A percentile compares a stretch with the other conserved stretches of the same genome.
These are phyloP conservation scores for Pterocles gutturalis DNA, from an alignment of 2,113 vertebrate species.

Conservation along the genomic window DNA sequence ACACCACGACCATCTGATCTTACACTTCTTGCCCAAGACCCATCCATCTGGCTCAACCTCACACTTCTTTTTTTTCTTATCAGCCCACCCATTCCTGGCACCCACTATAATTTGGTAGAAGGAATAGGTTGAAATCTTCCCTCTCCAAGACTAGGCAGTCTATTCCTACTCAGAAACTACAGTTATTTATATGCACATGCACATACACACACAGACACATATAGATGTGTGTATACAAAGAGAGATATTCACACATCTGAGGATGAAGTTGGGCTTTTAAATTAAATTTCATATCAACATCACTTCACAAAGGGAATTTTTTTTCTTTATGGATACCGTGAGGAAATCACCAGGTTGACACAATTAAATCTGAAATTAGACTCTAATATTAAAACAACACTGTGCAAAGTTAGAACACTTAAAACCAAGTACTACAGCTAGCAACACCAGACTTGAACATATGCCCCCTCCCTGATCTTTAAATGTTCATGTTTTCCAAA, in stretches of 20 bases:
- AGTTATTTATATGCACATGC: neutral
- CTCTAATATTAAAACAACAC: neutral
- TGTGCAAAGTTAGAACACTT: neutral
- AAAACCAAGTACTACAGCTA: neutral
- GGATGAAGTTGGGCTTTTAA: neutral
- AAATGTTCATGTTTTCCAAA: neutral
- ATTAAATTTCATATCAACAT: neutral
- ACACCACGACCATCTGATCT: neutral
- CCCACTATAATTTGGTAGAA: neutral
- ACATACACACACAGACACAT: too few relatives aligned
- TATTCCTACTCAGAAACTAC: neutral
- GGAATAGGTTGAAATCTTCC: neutral
- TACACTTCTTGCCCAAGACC: fast-evolving
- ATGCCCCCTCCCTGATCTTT: fast-evolving
- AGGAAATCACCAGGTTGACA: neutral
- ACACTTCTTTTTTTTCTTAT: neutral
- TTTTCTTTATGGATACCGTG: neutral
- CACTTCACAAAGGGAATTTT: neutral
- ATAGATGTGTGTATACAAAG: too few relatives aligned
- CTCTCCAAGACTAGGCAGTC: neutral
- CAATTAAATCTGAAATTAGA: neutral
- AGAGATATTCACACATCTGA: neutral
- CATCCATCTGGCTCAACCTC: neutral
- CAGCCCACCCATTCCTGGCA: neutral
- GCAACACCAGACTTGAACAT: neutral